These are phyloP conservation scores for Maniola jurtina DNA, from an alignment of 1,140 invertebrate species.

Conservation along the genomic window DNA sequence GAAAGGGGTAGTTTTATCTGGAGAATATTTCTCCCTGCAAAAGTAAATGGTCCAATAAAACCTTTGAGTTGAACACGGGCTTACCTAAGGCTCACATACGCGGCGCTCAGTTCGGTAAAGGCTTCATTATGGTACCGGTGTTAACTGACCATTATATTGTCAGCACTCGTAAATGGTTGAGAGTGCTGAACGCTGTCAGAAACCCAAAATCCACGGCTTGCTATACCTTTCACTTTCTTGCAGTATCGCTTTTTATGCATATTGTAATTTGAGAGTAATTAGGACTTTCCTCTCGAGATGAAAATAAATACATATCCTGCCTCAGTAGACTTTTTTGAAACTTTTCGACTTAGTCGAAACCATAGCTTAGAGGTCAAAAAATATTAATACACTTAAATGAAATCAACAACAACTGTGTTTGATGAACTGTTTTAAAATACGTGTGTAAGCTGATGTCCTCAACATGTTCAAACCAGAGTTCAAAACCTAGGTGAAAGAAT, in stretches of 20 bases:
- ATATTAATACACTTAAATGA: too few species aligned
- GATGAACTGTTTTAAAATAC: too few species aligned
- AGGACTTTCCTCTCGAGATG: too few species aligned
- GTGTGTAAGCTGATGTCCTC: conserved; percentile 40
- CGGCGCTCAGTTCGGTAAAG: conserved; percentile 97
- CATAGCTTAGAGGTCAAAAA: too few species aligned
- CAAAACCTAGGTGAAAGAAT: conserved; percentile 87
- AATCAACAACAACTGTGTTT: too few species aligned
- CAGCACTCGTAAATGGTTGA: conserved; percentile 90
- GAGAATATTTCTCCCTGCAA: too few species aligned
- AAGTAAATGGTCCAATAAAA: too few species aligned
- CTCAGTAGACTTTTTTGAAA: too few species aligned
- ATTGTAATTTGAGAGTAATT: not conserved
- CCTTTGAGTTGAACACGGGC: conserved; percentile 91
- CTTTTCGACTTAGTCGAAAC: too few species aligned
- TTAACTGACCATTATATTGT: conserved; percentile 92
- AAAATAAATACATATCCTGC: too few species aligned
- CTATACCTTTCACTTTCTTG: conserved; percentile 92
- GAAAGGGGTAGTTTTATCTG: too few species aligned
- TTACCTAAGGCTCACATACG: conserved; percentile 94
- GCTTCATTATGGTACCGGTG: conserved; percentile 87
- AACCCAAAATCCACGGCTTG: conserved; percentile 89
- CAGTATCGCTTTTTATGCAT: conserved; percentile 88
- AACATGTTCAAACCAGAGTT: conserved; percentile 81
- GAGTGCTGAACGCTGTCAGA: conserved; percentile 94